Percentiles rank a stretch among this genome's conserved stretches.
These are phyloP conservation scores for Zaprionus africanus DNA, from an alignment of 1,140 invertebrate species.

Conservation along the genomic window DNA sequence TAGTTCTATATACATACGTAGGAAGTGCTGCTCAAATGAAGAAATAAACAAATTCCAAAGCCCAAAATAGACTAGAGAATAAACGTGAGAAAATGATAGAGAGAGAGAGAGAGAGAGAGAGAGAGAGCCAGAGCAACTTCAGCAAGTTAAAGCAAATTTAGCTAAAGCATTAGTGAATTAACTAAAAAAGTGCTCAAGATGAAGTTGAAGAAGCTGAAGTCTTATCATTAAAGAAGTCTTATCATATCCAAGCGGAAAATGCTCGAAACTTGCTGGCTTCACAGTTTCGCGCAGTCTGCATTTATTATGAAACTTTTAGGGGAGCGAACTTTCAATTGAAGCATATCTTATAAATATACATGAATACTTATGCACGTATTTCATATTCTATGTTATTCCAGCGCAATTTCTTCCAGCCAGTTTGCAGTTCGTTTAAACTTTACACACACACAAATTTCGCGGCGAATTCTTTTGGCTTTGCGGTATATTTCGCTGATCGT, in stretches of 20 bases:
- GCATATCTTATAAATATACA: constrained; percentile 1
- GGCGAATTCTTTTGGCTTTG: background rate
- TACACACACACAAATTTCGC: background rate
- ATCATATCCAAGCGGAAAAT: constrained; percentile 8
- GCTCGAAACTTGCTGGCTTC: background rate
- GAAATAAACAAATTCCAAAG: background rate
- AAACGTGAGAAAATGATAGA: too few relatives aligned
- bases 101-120: background rate
- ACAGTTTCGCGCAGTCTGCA: background rate
- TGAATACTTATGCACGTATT: background rate
- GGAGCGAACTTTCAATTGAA: background rate
- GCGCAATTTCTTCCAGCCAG: background rate
- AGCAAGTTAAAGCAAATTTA: background rate
- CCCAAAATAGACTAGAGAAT: background rate
- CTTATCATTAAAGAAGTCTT: constrained; percentile 7
- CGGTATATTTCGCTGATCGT: background rate
- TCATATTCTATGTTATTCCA: background rate
- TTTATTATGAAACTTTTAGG: constrained; percentile 1
- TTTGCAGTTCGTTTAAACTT: constrained; percentile 3
- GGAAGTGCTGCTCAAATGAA: constrained; percentile 8
- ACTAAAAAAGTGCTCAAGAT: background rate
- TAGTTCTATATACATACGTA: background rate
- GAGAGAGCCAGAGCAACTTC: background rate
- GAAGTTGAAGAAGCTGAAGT: background rate
- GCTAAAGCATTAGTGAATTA: background rate